These are phyloP conservation scores for Calycopis cecrops DNA, from an alignment of 1,140 invertebrate species.

Conservation along the genomic window DNA sequence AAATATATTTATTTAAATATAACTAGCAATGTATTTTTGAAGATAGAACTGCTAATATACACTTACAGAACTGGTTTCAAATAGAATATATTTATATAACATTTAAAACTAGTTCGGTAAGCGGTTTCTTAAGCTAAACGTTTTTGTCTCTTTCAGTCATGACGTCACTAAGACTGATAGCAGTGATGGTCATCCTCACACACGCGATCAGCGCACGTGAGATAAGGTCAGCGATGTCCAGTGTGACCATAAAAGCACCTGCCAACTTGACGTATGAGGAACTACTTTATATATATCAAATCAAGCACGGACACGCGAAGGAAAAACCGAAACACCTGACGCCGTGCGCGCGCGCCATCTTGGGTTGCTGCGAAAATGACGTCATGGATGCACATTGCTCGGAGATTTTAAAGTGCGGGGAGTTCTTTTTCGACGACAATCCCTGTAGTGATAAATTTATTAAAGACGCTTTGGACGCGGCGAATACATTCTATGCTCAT, in stretches of 20 bases:
- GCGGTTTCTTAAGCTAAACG: too few species aligned
- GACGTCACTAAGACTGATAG: conserved; percentile 19
- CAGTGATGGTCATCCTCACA: conserved; percentile 16
- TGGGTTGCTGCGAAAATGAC: conserved; percentile 49
- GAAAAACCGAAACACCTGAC: conserved; percentile 37
- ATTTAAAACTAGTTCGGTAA: too few species aligned
- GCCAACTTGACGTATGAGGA: conserved; percentile 45
- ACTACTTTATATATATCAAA: conserved; percentile 43
- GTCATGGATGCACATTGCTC: conserved; percentile 51
- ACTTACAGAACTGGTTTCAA: too few species aligned
- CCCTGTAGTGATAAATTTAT: conserved; percentile 59
- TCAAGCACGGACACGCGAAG: conserved; percentile 30
- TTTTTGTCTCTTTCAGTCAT: conserved; percentile 21
- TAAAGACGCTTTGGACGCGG: conserved; percentile 46
- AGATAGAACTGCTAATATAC: too few species aligned
- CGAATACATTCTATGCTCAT: conserved; percentile 52
- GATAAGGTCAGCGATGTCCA: conserved; percentile 5
- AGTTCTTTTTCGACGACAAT: conserved; percentile 60
- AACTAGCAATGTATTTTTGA: too few species aligned
- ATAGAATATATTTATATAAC: too few species aligned
- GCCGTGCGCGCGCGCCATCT: conserved; percentile 56
- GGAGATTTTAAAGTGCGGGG: conserved; percentile 49
- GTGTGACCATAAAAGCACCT: conserved; percentile 21
- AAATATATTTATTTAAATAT: too few species aligned
- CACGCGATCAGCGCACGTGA: conserved; percentile 32